Base-by-base conservation (phyloP, 2,797 vertebrate genomes). In the Betta splendens region DNA sequence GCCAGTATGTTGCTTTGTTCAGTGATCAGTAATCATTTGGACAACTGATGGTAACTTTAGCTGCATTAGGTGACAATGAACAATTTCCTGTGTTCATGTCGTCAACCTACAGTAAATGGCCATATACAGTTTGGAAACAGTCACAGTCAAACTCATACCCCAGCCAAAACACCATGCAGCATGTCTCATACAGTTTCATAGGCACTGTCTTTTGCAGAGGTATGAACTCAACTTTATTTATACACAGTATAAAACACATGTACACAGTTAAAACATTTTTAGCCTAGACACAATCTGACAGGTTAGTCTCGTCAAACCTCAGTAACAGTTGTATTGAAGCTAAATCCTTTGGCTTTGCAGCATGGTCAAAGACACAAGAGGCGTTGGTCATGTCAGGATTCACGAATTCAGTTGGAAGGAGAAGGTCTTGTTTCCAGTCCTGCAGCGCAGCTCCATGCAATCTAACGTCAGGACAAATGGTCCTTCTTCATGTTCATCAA, bases 341-440 rank as follows among this genome's bases (percentile, higher is more conserved):
- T 28, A 7, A 37, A 8, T 64, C 50, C 5, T 23, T 4, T 11
- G 16, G 7, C 9, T 17, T 17, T 40, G 12, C 12, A 17, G 2
- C 1, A 3, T 46, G 29, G 8, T 5, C 9, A 1, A 4, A 21
- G 31, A 36, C 21, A 10, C 12, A 17, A 21, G 20, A 50, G 22
- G 3, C 21, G 57, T 13, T 13, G 15, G 10, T 21, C n/a, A 2
- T 1, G 8, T 67, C 11, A 7, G 4, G 38, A 20, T 36, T 82
- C 21, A 79, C 0, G 45, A 8, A 47, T 67, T 9, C 29, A 98
- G 73, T 15, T 93, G 90, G 78, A 98, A 89, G 1, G 80, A 86
- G 77, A 95, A 98, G 16, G 91, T 87, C 78, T 97, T 98, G 84
- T 98, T 98, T 76, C 96, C 97, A 0, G 94, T 92, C 69, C 93